Conservation (phyloP, 2,113 vertebrate genomes). For the Thomomys bottae region DNA sequence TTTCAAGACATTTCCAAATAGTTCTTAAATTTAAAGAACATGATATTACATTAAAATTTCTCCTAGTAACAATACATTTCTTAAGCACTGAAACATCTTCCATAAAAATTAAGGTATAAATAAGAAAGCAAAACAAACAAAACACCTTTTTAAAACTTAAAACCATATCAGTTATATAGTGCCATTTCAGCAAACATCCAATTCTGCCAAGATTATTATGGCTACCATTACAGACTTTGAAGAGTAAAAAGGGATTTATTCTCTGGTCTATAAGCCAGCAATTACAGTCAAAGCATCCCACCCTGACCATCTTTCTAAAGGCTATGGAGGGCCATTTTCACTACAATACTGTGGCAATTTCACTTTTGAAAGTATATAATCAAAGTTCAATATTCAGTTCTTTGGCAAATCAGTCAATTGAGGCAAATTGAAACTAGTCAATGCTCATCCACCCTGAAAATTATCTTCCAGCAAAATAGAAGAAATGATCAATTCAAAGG, state of each 20-base stretch:
- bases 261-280: constrained; percentile 26
- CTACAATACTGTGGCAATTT: not conserved
- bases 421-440: constrained; percentile 16
- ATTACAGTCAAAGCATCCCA: not conserved
- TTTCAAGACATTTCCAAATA: not conserved
- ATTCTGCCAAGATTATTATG: not conserved
- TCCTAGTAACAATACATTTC: not conserved
- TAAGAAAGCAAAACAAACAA: constrained; percentile 3
- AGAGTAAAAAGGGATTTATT: constrained; percentile 35
- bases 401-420: constrained; percentile 31
- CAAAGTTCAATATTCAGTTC: constrained; percentile 24
- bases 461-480: not conserved
- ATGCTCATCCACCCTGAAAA: constrained; percentile 32
- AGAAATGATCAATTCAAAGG: constrained; percentile 3
- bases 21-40: not conserved
- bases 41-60: not conserved
- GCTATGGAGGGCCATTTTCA: not conserved
- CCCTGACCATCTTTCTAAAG: not conserved
- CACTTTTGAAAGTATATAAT: not conserved
- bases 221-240: not conserved
- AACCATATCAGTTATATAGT: not conserved
- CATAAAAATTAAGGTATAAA: constrained; percentile 10
- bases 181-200: constrained; percentile 34
- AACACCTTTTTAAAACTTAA: not conserved
- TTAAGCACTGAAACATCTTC: not conserved